Evolutionary conservation across 2,797 vertebrate genomes (phyloP), one percentile per base, ranked within the genome.

Genomic region (Gymnothorax reevesii): DNA sequence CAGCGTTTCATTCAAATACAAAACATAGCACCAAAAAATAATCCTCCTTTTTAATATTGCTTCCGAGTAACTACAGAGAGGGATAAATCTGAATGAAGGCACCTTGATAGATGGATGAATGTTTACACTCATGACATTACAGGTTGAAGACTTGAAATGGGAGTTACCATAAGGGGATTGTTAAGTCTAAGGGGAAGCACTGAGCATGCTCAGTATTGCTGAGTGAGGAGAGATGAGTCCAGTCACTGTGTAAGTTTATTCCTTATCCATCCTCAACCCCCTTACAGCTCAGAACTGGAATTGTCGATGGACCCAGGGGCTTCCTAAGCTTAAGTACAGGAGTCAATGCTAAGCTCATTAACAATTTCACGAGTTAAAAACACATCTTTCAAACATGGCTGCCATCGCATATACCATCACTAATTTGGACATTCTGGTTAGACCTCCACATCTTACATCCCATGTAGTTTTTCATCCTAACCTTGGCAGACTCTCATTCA

Each of bases 11-110:
- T 87, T 84, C 84, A 57, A 77, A 87, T 82, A 87, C 73, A 87
- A 87, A 84, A 83, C 83, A 84, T 25, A 55, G 86, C 73, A 87
- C 84, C 86, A 87, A 87, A 83, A 84, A 87, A 84, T 87, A 87
- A 87, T 83, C 86, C 83, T 60, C 86, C 86, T 84, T 87, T 80
- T 87, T 87, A 80, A 87, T 87, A 84, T 84, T 60, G 71, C 73
- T 87, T 71, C 33, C 33, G 33, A 42, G 33, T 42, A 87, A 87
- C 83, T 87, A 73, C 83, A 57, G 86, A 57, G 75, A 87, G 73
- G 86, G 83, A 84, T 80, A 84, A 87, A 62, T 84, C 83, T 75
- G 55, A 54, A 83, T 69, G 33, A 79, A 66, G 86, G 86, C 82
- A 57, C 15, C 33, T 57, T 87, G 86, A 87, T n/a, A 69, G 86